Evolutionary conservation across 2,113 vertebrate genomes (phyloP).

Genomic region (Hydropotes inermis): DNA sequence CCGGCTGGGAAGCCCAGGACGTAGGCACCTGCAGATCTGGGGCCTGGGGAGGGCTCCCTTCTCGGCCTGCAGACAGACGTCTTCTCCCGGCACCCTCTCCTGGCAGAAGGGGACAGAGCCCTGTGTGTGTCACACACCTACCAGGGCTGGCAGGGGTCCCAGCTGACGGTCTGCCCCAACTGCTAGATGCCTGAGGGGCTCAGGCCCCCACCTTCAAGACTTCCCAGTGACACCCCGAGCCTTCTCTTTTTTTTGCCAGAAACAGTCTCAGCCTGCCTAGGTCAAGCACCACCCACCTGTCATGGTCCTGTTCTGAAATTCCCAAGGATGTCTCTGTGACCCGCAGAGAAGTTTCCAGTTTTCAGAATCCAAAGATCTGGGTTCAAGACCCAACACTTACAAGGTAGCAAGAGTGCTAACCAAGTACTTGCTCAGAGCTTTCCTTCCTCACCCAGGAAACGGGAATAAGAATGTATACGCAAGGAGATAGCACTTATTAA

Average conservation of each 20-base stretch:
- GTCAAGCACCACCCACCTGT: neutral
- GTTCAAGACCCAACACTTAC: neutral
- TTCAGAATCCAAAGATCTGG: neutral
- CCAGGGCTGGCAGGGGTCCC: accelerated
- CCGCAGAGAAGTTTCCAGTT: neutral
- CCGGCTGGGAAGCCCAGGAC: neutral
- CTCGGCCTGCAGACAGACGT: neutral
- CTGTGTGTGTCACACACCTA: accelerated
- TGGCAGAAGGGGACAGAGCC: neutral
- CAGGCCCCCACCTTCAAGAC: neutral
- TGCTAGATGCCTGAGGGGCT: accelerated
- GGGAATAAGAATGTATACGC: accelerated
- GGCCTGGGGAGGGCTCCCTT: neutral
- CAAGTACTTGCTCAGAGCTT: neutral
- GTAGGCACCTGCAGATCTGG: neutral
- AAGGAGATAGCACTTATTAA: neutral
- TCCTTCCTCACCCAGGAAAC: neutral
- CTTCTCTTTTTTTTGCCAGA: neutral
- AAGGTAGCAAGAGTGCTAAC: neutral
- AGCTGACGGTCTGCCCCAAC: accelerated
- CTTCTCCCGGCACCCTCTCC: neutral
- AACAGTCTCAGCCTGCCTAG: neutral
- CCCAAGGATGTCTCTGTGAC: neutral
- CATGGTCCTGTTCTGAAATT: neutral
- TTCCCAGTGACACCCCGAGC: neutral